These are phyloP conservation scores for Dendroctonus ponderosae DNA, from an alignment of 1,140 invertebrate genomes.

Conservation along the genomic window DNA sequence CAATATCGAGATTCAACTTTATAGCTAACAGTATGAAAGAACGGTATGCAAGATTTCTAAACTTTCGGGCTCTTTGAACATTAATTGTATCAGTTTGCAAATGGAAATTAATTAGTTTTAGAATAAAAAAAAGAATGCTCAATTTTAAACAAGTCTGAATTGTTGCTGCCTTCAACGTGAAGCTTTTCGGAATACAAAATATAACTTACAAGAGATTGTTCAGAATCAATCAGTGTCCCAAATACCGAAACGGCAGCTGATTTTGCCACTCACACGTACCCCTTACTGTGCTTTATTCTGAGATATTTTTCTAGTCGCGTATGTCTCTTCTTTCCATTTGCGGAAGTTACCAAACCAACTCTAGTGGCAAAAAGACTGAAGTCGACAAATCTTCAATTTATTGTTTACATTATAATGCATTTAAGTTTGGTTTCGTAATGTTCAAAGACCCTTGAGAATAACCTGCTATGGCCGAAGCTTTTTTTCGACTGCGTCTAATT, in stretches of 20 bases:
- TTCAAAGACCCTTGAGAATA: slow-evolving; percentile 15
- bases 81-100: slow-evolving; percentile 13
- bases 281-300: too few species aligned
- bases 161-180: too few species aligned
- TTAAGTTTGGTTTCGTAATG: slow-evolving; percentile 18
- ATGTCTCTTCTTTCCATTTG: slow-evolving; percentile 25
- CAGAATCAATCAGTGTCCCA: too few species aligned
- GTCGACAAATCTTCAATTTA: slow-evolving; percentile 28
- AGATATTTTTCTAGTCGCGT: slow-evolving; percentile 25
- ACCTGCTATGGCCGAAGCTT: slow-evolving; percentile 1
- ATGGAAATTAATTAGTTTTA: slow-evolving; percentile 24
- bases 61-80: slow-evolving; percentile 17
- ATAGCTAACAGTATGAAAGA: slow-evolving; percentile 41
- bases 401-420: slow-evolving; percentile 24
- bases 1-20: slow-evolving; percentile 44
- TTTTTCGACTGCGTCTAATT: background rate
- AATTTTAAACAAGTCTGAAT: too few species aligned
- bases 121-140: too few species aligned
- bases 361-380: slow-evolving; percentile 34
- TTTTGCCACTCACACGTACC: too few species aligned
- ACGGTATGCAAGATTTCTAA: slow-evolving; percentile 5
- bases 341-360: slow-evolving; percentile 27
- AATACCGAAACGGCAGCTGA: too few species aligned
- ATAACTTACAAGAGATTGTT: too few species aligned
- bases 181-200: too few species aligned